phyloP scores from a whole-genome alignment of 2,113 vertebrate species.

The Gadus chalcogrammus region DNA sequence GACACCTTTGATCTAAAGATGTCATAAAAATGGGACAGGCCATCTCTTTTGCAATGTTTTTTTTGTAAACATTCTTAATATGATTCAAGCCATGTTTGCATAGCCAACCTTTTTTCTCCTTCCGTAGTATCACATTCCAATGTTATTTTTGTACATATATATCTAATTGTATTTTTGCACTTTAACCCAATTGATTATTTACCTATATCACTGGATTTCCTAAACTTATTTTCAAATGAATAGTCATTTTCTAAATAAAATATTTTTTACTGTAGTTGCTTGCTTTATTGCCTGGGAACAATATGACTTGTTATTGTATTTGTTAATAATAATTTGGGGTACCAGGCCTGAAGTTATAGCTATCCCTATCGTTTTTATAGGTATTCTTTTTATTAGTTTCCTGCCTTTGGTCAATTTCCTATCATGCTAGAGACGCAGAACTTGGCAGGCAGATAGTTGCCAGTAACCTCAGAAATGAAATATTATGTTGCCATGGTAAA shows the following conservation, averaged over 20 bases:
- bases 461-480: too few relatives aligned
- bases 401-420: too few relatives aligned
- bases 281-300: background rate
- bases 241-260: slow-evolving; percentile 91
- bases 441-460: too few relatives aligned
- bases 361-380: too few relatives aligned
- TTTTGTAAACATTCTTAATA: slow-evolving; percentile 21
- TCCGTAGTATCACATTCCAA: slow-evolving; percentile 73
- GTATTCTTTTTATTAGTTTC: too few relatives aligned
- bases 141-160: slow-evolving; percentile 81
- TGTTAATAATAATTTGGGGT: too few relatives aligned
- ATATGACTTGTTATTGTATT: too few relatives aligned
- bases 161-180: slow-evolving; percentile 92
- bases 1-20: slow-evolving; percentile 9
- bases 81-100: slow-evolving; percentile 46
- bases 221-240: slow-evolving; percentile 90
- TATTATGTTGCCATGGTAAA: too few relatives aligned
- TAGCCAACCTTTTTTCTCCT: slow-evolving; percentile 30
- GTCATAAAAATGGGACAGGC: slow-evolving; percentile 22
- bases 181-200: slow-evolving; percentile 96
- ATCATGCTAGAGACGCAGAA: too few relatives aligned
- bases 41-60: slow-evolving; percentile 18
- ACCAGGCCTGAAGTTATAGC: too few relatives aligned
- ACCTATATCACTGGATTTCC: slow-evolving; percentile 98
- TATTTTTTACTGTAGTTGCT: slow-evolving; percentile 45